Evolutionary conservation across 2,888 invertebrate species (phyloP), one percentile per base, ranked within the genome.

Genomic region (Ernsta delagoae): DNA sequence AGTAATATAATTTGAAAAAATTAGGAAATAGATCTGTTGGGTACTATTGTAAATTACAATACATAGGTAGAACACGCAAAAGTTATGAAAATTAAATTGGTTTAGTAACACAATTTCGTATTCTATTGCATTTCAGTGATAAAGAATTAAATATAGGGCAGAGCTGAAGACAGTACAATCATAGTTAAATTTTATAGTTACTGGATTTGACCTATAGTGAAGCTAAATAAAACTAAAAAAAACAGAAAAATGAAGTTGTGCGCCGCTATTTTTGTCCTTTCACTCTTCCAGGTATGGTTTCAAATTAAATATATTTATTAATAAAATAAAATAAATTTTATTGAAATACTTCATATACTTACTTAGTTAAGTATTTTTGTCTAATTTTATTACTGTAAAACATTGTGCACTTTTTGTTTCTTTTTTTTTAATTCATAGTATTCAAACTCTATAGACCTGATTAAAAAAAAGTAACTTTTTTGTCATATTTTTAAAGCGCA

Each of bases 231-330:
- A 12, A 48, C n/a, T n/a, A n/a, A n/a, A n/a, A n/a, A n/a, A n/a
- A 45, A 43, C 60, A 11, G 31, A 34, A 70, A 57, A 43, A 77
- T 77, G 75, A 72, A 69, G 65, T 16, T 63, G 7, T 39, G 69
- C 16, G 31, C 71, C 36, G 57, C 69, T 31, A 43, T 74, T 62
- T 72, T 69, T 56, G 5, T 72, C 12, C 11, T 75, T 34, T 71
- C 71, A 63, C 71, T 74, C 63, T 54, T 74, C 67, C 75, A 75
- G 76, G 78, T 78, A 54, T 59, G 45, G 31, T 6, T 6, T 41
- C 8, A 41, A 6, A 41, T n/a, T 12, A 24, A 45, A 16, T 41
- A 59, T 12, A 43, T n/a, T 48, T n/a, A n/a, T n/a, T n/a, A n/a
- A n/a, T n/a, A n/a, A n/a, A n/a, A n/a, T n/a, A n/a, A n/a, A n/a